phyloP scores from a whole-genome alignment of 2,113 vertebrate species.

The Dendropsophus ebraccatus region DNA sequence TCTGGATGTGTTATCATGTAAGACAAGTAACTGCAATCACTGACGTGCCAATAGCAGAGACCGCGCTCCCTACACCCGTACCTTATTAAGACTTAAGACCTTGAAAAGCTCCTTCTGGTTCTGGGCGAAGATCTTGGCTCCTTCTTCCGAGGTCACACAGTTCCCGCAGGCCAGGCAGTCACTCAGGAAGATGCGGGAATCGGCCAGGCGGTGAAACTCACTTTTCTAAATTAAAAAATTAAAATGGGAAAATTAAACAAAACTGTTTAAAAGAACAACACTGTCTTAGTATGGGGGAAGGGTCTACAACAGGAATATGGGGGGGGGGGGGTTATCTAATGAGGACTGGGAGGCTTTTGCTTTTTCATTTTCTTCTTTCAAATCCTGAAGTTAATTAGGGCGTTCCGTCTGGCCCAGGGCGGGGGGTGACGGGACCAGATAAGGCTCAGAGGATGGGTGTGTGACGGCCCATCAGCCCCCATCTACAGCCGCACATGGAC shows the following conservation, averaged over 20 bases:
- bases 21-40: background rate
- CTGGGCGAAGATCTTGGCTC: conserved; percentile 85
- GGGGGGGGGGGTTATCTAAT: too few relatives aligned
- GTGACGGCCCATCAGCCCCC: background rate
- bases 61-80: conserved; percentile 60
- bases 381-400: background rate
- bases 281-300: too few relatives aligned
- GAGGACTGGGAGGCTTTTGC: too few relatives aligned
- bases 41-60: too few relatives aligned
- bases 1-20: background rate
- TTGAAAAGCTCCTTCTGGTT: conserved; percentile 83
- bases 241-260: too few relatives aligned
- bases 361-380: too few relatives aligned
- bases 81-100: conserved; percentile 89
- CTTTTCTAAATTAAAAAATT: conserved; percentile 69
- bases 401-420: too few relatives aligned
- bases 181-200: conserved; percentile 84
- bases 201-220: conserved; percentile 74
- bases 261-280: too few relatives aligned
- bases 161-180: conserved; percentile 92
- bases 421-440: background rate
- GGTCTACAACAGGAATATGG: too few relatives aligned
- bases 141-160: conserved; percentile 88
- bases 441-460: background rate
- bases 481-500: background rate